These are phyloP conservation scores for Himalopsyche anomala DNA, from an alignment of 2,888 invertebrate genomes.

Conservation along the genomic window DNA sequence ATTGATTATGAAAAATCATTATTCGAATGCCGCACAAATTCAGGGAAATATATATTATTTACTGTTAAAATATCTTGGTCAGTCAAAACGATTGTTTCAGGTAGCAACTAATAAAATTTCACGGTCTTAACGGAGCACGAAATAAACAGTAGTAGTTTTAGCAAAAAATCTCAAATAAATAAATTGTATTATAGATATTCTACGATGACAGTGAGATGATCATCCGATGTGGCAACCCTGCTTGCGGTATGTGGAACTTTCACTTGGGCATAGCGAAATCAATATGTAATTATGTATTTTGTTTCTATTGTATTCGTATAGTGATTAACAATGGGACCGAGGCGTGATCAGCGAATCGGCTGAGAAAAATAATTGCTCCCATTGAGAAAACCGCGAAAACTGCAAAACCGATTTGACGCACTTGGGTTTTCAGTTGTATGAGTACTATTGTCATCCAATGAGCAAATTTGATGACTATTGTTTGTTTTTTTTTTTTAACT, in stretches of 20 bases:
- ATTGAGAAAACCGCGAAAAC: slow-evolving; percentile 3
- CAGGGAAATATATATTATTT: too few relatives aligned
- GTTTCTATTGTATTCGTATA: slow-evolving; percentile 6
- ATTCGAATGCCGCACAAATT: too few relatives aligned
- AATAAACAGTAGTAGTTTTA: too few relatives aligned
- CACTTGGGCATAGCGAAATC: slow-evolving; percentile 34
- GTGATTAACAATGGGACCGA: slow-evolving; percentile 24
- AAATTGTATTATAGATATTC: too few relatives aligned
- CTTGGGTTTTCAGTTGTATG: neutral
- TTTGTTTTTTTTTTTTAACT: neutral
- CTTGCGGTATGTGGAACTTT: slow-evolving; percentile 21
- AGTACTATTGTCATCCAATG: neutral
- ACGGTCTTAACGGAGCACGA: too few relatives aligned
- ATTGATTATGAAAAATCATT: too few relatives aligned
- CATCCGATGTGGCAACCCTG: neutral
- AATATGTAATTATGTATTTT: slow-evolving; percentile 30
- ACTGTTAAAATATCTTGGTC: too few relatives aligned
- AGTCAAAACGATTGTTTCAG: too few relatives aligned
- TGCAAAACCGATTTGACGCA: neutral
- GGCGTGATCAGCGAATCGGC: slow-evolving; percentile 18
- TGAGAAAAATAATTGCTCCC: neutral
- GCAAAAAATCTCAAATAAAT: too few relatives aligned
- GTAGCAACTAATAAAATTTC: too few relatives aligned
- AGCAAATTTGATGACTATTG: neutral
- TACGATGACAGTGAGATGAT: too few relatives aligned